A percentile compares a stretch with the other conserved stretches of the same genome.
Conservation (phyloP, 2,113 vertebrate genomes). For the Motacilla alba region DNA sequence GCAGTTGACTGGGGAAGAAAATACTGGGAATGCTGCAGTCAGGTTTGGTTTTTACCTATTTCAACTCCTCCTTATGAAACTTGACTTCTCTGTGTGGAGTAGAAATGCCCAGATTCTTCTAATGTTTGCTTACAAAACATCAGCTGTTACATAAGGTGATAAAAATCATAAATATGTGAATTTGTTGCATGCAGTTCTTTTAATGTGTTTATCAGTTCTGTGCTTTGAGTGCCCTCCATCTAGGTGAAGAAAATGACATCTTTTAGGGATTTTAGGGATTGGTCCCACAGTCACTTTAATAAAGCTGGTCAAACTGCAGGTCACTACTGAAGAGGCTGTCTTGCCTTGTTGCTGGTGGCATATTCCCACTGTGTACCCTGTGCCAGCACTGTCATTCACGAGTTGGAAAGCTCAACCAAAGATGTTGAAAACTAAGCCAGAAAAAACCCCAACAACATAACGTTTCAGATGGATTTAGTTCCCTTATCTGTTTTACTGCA, state of each 20-base stretch:
- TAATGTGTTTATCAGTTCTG: background rate
- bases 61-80: background rate
- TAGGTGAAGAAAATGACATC: background rate
- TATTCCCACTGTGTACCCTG: background rate
- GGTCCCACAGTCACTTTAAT: background rate
- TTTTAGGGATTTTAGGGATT: background rate
- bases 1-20: background rate
- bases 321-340: background rate
- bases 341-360: background rate
- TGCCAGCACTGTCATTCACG: background rate
- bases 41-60: background rate
- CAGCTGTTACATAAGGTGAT: background rate
- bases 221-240: background rate
- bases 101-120: background rate
- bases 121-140: background rate
- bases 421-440: background rate
- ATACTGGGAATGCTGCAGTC: background rate
- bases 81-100: background rate
- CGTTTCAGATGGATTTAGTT: background rate
- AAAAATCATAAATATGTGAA: background rate
- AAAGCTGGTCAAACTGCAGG: background rate
- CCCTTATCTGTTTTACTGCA: conserved; percentile 52
- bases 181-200: background rate
- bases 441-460: background rate
- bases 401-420: background rate